phyloP scores from a whole-genome alignment of 2,113 vertebrate species.

The Antechinus flavipes region DNA sequence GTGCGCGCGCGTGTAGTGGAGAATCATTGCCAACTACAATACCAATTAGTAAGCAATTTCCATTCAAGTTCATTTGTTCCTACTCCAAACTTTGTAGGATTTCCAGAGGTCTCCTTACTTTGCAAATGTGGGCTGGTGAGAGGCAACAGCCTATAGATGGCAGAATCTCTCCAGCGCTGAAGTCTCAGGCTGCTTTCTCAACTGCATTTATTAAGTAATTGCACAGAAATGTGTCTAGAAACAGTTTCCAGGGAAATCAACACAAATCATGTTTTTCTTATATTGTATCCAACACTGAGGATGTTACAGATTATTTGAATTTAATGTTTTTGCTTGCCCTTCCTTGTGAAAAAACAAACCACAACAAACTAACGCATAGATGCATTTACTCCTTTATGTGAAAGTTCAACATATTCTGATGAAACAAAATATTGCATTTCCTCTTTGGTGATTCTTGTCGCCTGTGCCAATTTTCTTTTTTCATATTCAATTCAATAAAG shows the following conservation, averaged over 20 bases:
- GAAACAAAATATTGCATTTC: neutral
- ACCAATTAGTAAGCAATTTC: neutral
- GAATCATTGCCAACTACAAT: neutral
- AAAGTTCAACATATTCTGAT: neutral
- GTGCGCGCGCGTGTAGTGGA: neutral
- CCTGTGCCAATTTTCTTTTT: neutral
- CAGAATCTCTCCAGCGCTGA: neutral
- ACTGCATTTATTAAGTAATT: neutral
- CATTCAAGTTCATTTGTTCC: neutral
- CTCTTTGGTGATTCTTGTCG: neutral
- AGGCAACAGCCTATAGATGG: neutral
- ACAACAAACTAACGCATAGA: neutral
- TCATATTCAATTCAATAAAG: neutral
- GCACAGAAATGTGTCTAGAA: neutral
- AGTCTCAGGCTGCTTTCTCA: neutral
- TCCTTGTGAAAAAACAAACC: neutral
- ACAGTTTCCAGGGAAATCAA: constrained; percentile 2
- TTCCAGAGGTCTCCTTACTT: neutral
- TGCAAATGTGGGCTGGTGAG: neutral
- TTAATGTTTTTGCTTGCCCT: neutral
- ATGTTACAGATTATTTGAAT: neutral
- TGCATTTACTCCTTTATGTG: neutral
- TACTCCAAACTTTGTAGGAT: neutral
- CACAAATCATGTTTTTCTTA: neutral
- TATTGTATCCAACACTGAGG: neutral